Conservation (phyloP, 1,140 invertebrate species). For the Drosophila ohnishii region DNA sequence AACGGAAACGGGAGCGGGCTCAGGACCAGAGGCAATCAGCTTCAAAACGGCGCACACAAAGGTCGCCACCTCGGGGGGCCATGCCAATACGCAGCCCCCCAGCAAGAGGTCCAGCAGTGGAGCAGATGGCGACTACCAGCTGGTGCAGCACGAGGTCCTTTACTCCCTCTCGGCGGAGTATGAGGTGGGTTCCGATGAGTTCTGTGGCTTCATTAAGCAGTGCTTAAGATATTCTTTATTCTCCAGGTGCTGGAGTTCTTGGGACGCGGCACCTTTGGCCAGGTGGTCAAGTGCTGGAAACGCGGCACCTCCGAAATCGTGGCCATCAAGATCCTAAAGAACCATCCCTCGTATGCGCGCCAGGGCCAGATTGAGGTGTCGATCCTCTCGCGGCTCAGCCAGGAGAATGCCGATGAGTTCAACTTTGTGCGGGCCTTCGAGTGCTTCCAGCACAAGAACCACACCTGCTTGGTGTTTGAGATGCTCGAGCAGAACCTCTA, state of each 20-base stretch:
- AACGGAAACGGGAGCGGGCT: constrained; percentile 12
- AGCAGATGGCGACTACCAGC: constrained; percentile 98
- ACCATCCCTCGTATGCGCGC: constrained; percentile 99
- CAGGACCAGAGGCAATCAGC: constrained; percentile 53
- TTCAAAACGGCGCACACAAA: constrained; percentile 83
- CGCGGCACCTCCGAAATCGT: constrained; percentile 99
- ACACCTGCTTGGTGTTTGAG: constrained; percentile 99
- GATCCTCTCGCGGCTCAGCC: constrained; percentile 97
- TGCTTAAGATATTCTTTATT: background rate
- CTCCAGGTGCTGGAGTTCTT: constrained; percentile 96
- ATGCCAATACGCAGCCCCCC: constrained; percentile 83
- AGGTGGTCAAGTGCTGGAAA: constrained; percentile 99
- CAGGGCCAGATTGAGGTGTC: constrained; percentile 99
- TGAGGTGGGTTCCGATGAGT: constrained; percentile 84
- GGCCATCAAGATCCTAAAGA: constrained; percentile 99
- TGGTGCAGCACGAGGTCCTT: constrained; percentile 98
- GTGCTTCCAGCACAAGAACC: constrained; percentile 99
- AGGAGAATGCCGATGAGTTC: constrained; percentile 99
- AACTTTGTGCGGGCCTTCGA: constrained; percentile 99
- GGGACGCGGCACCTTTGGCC: constrained; percentile 99
- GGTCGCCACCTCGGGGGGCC: constrained; percentile 83
- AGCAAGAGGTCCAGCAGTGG: constrained; percentile 87
- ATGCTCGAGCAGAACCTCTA: constrained; percentile 99
- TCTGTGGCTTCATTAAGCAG: background rate
- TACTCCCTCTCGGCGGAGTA: constrained; percentile 97